Evolutionary conservation across 2,797 vertebrate genomes (phyloP), one percentile per base, ranked within the genome.

Genomic region (Peromyscus aztecus): DNA sequence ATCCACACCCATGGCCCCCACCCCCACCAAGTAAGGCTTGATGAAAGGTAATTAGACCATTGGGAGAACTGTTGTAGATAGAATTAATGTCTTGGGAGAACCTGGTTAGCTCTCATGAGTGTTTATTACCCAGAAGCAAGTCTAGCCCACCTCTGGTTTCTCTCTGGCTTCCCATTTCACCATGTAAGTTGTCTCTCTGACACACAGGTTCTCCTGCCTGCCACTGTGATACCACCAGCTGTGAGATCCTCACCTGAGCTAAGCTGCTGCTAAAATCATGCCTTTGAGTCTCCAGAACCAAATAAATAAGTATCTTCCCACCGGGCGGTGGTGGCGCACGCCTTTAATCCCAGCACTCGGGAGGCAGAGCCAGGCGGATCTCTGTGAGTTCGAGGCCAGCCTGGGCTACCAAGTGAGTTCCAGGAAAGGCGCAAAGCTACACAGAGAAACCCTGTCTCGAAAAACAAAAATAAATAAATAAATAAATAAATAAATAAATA

Each of bases 401-500:
- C n/a, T n/a, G n/a, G n/a, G n/a, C n/a, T n/a, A n/a, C n/a, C n/a
- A n/a, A n/a, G n/a, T n/a, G n/a, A n/a, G n/a, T n/a, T n/a, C n/a
- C n/a, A n/a, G n/a, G n/a, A n/a, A n/a, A n/a, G n/a, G n/a, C n/a
- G n/a, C n/a, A n/a, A n/a, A n/a, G n/a, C n/a, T n/a, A n/a, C n/a
- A n/a, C n/a, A n/a, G n/a, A n/a, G n/a, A n/a, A n/a, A n/a, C n/a
- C n/a, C n/a, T n/a, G n/a, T n/a, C n/a, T n/a, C n/a, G n/a, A n/a
- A n/a, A n/a, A n/a, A n/a, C n/a, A n/a, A n/a, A 77, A 90, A 34
- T 76, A 77, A 90, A 34, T 76, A 77, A 90, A 34, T 76, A 77
- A 90, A 34, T 76, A 77, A 90, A 34, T 76, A 77, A 90, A 34
- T 76, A 77, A 90, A 34, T 76, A 77, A 90, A 34, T 76, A 77